Evolutionary conservation across 1,140 invertebrate species (phyloP).

Genomic region (Caenorhabditis brenneri): DNA sequence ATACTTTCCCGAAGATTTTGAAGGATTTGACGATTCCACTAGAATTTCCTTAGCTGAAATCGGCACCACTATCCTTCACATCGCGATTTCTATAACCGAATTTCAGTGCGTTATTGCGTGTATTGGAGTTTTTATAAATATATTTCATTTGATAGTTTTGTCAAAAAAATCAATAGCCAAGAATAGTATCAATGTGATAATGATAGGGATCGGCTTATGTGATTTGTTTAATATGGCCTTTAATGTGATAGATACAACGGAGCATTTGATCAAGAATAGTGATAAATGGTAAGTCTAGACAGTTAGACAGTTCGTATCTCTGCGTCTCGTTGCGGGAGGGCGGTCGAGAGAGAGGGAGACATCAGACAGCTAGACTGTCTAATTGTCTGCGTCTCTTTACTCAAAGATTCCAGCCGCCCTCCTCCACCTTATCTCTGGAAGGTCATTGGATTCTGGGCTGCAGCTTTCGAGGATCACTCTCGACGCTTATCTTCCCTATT

Average conservation of each 20-base stretch:
- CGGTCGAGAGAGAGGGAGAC: no score
- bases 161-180: neutral
- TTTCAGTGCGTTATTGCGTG: neutral
- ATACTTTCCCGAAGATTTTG: no score
- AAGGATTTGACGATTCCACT: neutral
- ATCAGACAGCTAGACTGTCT: neutral
- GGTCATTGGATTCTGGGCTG: neutral
- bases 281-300: constrained; percentile 5
- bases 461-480: neutral
- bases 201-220: neutral
- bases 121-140: neutral
- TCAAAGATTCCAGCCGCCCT: neutral
- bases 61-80: neutral
- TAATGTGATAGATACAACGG: neutral
- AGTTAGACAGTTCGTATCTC: no score
- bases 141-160: neutral
- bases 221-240: neutral
- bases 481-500: neutral
- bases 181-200: neutral
- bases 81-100: neutral
- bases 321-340: no score
- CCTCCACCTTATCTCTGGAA: neutral
- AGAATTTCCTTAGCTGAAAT: neutral
- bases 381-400: neutral
- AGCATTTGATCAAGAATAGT: neutral